Percentiles rank a stretch among this genome's conserved stretches.
These are phyloP conservation scores for Enteromius unitaeniatus DNA, from an alignment of 2,797 vertebrate genomes.

Conservation along the genomic window DNA sequence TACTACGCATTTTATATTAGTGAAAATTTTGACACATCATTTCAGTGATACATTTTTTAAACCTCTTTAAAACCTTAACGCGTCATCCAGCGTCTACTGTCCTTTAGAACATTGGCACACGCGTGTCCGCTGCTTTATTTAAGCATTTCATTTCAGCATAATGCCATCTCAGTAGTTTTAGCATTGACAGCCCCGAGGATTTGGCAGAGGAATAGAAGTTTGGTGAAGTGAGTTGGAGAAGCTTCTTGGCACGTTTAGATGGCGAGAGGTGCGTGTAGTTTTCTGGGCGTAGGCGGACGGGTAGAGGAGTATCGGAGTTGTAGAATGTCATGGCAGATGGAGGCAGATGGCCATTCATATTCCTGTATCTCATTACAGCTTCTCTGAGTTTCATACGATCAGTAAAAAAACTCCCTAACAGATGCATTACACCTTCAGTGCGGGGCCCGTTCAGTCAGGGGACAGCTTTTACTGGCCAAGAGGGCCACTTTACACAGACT, in stretches of 20 bases:
- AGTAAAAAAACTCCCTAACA: constrained; percentile 59
- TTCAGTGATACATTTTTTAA: constrained; percentile 9
- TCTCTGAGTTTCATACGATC: constrained; percentile 61
- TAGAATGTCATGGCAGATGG: constrained; percentile 57
- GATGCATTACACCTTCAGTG: constrained; percentile 57
- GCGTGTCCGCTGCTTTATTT: constrained; percentile 10
- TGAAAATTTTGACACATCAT: constrained; percentile 33
- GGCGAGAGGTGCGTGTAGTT: constrained; percentile 37
- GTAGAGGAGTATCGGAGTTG: constrained; percentile 47
- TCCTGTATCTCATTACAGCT: constrained; percentile 63
- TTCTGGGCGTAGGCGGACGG: constrained; percentile 39
- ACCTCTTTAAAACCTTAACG: constrained; percentile 18
- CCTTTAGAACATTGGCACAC: constrained; percentile 24
- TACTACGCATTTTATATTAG: background rate
- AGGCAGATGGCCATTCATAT: constrained; percentile 66
- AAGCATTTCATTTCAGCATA: constrained; percentile 32
- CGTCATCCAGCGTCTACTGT: constrained; percentile 4
- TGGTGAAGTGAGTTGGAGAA: constrained; percentile 32
- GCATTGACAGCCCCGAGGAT: constrained; percentile 15
- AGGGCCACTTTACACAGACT: constrained; percentile 43
- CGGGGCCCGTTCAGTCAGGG: constrained; percentile 25
- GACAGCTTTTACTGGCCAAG: constrained; percentile 49
- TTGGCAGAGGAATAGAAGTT: constrained; percentile 30
- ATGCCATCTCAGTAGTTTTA: constrained; percentile 30
- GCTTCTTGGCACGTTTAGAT: constrained; percentile 28